Conservation (phyloP, 2,888 invertebrate species). For the Drosophila testacea region DNA sequence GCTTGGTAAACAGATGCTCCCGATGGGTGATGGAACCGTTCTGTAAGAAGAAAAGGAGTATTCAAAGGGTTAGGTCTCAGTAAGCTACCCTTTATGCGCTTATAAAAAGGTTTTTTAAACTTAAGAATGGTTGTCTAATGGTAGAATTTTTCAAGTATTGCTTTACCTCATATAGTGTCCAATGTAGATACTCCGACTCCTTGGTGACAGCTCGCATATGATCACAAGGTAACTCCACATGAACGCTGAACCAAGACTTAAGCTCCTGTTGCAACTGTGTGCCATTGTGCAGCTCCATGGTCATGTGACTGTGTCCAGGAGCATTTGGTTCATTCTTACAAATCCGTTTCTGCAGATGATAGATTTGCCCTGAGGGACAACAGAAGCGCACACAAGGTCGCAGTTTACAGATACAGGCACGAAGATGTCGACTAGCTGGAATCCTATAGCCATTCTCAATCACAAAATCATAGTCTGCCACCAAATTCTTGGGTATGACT, state of each 20-base stretch:
- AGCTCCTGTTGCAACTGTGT: constrained; percentile 39
- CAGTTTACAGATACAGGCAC: constrained; percentile 83
- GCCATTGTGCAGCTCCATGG: constrained; percentile 60
- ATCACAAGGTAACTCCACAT: constrained; percentile 73
- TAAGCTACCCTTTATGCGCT: too few species aligned
- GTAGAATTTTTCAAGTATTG: too few species aligned
- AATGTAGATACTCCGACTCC: constrained; percentile 47
- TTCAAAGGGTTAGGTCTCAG: background rate
- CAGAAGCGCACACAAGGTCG: constrained; percentile 83
- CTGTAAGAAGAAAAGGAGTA: constrained; percentile 15
- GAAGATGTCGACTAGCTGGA: constrained; percentile 68
- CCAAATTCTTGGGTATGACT: constrained; percentile 73
- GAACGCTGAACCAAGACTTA: constrained; percentile 54
- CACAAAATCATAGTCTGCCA: constrained; percentile 79
- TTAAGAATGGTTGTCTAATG: too few species aligned
- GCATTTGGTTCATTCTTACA: constrained; percentile 37
- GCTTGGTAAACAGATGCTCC: constrained; percentile 67
- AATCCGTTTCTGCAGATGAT: constrained; percentile 49
- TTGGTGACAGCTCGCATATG: constrained; percentile 70
- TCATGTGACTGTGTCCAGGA: constrained; percentile 48
- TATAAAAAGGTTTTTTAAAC: too few species aligned
- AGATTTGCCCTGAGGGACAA: constrained; percentile 72
- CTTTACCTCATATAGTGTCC: constrained; percentile 62
- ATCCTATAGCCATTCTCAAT: constrained; percentile 73
- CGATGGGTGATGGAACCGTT: constrained; percentile 75